Evolutionary conservation across 2,113 vertebrate species (phyloP), one percentile per base, ranked within the genome.

Genomic region (Serilophus lunatus): DNA sequence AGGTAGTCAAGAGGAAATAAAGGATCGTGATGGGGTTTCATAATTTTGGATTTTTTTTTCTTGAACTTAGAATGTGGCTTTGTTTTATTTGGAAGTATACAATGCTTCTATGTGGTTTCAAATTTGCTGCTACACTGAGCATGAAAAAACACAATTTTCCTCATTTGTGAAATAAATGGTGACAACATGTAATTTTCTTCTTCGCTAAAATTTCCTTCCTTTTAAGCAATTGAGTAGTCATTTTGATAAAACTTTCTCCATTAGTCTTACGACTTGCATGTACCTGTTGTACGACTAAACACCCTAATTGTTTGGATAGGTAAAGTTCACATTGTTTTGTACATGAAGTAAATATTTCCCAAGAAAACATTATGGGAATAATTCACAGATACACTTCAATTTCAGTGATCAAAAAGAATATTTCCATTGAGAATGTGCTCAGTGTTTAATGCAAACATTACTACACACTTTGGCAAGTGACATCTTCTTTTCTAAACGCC

Each of bases 201-300:
- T 86, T 98, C 96, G 82, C 80, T 93, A 72, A 25, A 77, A 95
- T 97, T 99, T 98, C 97, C 97, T 96, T 85, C 90, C 79, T 59
- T 95, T 97, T 86, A 92, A 93, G 95, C 95, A 97, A 94, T 83
- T 87, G 68, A 95, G 36, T 75, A 96, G 96, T 96, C 79, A 95
- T 97, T 98, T 97, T 91, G 93, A 97, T 97, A 94, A 97, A 97
- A 88, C 61, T 72, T 94, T 93, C 65, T 94, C 90, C 95, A 90
- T 97, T 98, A 97, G 97, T 97, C 98, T 96, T 91, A 84, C 84
- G 89, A 97, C 92, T 96, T 96, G 13, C 74, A 69, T 93, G 47
- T 91, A 93, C 76, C 61, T 66, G 24, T 72, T 77, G 64, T n/a
- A 91, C 88, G 84, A 97, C 82, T 97, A 96, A 97, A 42, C 17